phyloP scores from a whole-genome alignment of 37 sponge, comb jelly and placozoan genomes.

The Geodia barretti region DNA sequence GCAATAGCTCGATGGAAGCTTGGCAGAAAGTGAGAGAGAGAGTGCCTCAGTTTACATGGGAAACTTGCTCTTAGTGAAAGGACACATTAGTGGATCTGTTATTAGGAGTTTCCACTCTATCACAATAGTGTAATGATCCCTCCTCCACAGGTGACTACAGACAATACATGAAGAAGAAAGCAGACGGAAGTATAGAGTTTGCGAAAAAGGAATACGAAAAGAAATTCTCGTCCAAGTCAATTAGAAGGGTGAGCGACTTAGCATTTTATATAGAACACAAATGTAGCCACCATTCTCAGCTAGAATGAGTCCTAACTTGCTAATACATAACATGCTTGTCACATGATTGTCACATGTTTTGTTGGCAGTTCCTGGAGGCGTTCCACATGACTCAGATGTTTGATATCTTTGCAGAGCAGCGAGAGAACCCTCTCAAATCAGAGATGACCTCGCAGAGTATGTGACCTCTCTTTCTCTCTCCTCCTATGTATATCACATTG shows the following conservation, averaged over 20 bases:
- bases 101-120: no score
- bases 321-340: no score
- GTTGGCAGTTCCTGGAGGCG: constrained; percentile 75
- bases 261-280: neutral
- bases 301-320: no score
- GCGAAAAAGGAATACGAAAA: constrained; percentile 33
- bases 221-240: constrained; percentile 62
- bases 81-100: no score
- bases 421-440: constrained; percentile 51
- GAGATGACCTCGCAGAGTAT: constrained; percentile 54
- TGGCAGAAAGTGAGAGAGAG: no score
- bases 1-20: no score
- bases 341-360: no score
- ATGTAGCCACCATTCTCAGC: no score
- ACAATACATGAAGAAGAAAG: constrained; percentile 2
- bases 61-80: no score
- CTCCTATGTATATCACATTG: neutral
- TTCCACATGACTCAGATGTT: constrained; percentile 91
- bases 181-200: constrained; percentile 18
- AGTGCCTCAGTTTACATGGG: neutral
- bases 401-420: constrained; percentile 73
- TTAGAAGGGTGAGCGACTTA: constrained; percentile 41
- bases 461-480: neutral
- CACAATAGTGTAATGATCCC: no score
- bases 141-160: constrained; percentile 24